A percentile compares a stretch with the other conserved stretches of the same genome.
These are phyloP conservation scores for Cantharis lateralis DNA, from an alignment of 2,888 invertebrate genomes.

Conservation along the genomic window DNA sequence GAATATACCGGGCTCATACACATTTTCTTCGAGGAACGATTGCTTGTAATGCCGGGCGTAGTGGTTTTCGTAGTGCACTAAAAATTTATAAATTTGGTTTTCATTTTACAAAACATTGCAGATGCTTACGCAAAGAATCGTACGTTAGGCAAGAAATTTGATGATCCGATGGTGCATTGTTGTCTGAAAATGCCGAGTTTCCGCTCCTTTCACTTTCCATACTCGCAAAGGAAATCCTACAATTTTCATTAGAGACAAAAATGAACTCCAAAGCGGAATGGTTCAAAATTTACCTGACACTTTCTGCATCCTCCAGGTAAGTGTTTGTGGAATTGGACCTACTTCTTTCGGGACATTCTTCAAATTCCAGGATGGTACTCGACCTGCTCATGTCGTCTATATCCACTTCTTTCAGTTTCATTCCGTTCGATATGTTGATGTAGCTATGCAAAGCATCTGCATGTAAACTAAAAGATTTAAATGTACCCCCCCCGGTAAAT, in stretches of 20 bases:
- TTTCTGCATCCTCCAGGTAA: conserved; percentile 16
- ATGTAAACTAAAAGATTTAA: conserved; percentile 24
- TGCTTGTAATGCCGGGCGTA: conserved; percentile 48
- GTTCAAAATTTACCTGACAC: conserved; percentile 6
- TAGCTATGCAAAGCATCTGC: conserved; percentile 19
- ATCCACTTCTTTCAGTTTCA: conserved; percentile 42
- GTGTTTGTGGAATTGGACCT: conserved; percentile 33
- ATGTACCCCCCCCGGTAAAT: too few species aligned
- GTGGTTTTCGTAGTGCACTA: conserved; percentile 47
- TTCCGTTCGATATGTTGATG: conserved; percentile 16
- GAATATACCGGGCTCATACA: conserved; percentile 49
- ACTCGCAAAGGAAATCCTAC: conserved; percentile 23
- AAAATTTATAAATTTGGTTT: neutral
- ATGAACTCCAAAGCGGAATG: too few species aligned
- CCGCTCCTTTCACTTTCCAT: conserved; percentile 18
- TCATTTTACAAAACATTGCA: neutral
- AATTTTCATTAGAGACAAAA: too few species aligned
- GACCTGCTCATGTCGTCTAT: conserved; percentile 40
- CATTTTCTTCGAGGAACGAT: conserved; percentile 48
- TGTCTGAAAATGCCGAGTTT: neutral
- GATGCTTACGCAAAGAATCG: conserved; percentile 28
- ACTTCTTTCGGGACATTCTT: conserved; percentile 37
- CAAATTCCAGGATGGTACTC: conserved; percentile 47
- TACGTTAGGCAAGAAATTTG: conserved; percentile 24
- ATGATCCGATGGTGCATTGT: neutral